Percentiles rank a stretch among this genome's conserved stretches.
Conservation (phyloP, 2,888 invertebrate genomes). For the Ceratothoa steindachneri region DNA sequence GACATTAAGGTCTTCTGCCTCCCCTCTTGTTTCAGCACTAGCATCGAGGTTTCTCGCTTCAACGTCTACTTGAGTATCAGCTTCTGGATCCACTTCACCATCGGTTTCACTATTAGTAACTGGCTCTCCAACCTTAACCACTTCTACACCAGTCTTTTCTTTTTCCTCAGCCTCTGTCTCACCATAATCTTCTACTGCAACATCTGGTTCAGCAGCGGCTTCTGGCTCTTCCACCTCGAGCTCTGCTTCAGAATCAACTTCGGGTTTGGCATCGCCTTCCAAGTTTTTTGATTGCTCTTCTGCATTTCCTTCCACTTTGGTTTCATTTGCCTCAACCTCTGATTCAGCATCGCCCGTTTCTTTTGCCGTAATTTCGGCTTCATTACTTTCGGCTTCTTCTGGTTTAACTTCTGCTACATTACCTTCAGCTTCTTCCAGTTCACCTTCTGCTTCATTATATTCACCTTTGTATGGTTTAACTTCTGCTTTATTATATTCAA, state of each 20-base stretch:
- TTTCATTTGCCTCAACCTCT: too few relatives aligned
- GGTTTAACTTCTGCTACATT: background rate
- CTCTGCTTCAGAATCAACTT: background rate
- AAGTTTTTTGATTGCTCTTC: too few relatives aligned
- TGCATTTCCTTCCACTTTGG: too few relatives aligned
- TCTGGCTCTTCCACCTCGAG: background rate
- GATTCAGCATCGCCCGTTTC: background rate
- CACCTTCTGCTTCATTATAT: background rate
- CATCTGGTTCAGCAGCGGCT: background rate
- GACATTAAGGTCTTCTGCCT: background rate
- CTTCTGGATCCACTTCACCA: slow-evolving; percentile 7
- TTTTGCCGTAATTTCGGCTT: background rate
- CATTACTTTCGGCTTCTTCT: background rate
- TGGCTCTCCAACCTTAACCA: background rate
- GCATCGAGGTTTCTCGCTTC: background rate
- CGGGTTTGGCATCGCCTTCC: too few relatives aligned
- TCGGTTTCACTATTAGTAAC: background rate
- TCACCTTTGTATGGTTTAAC: background rate
- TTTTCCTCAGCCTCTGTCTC: background rate
- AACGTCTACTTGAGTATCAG: background rate
- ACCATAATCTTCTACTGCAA: background rate
- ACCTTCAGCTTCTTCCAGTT: slow-evolving; percentile 8
- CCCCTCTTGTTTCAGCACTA: background rate
- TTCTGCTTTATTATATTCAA: background rate
- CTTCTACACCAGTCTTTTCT: background rate